phyloP scores from a whole-genome alignment of 2,797 vertebrate species.

The Varecia variegata region DNA sequence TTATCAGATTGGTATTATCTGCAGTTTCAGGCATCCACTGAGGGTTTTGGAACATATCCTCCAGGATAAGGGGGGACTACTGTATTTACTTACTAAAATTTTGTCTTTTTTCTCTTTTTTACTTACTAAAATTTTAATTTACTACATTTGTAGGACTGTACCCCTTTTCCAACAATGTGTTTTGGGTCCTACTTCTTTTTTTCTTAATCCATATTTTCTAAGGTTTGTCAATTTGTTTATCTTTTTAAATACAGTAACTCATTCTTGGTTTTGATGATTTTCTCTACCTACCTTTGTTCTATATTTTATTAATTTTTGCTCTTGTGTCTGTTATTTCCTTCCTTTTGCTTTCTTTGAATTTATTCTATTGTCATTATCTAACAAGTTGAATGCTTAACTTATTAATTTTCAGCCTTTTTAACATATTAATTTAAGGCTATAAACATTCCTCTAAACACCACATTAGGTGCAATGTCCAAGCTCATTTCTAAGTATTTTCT shows the following conservation, averaged over 20 bases:
- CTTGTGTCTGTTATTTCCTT: background rate
- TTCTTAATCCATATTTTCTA: slow-evolving; percentile 10
- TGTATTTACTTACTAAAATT: background rate
- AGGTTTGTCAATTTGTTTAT: background rate
- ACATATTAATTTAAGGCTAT: background rate
- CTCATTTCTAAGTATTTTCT: background rate
- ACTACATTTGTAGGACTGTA: background rate
- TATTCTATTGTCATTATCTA: background rate
- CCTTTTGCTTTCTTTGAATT: background rate
- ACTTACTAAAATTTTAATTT: background rate
- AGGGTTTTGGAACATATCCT: background rate
- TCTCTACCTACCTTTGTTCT: background rate
- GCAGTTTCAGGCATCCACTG: background rate
- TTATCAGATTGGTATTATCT: background rate
- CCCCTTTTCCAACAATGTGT: background rate
- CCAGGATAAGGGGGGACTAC: background rate
- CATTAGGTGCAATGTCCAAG: background rate
- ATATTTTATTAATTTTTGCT: background rate
- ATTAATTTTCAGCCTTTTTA: background rate
- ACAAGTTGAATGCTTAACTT: background rate
- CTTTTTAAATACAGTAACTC: background rate
- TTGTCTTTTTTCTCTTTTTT: background rate
- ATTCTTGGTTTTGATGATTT: background rate
- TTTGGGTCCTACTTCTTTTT: background rate
- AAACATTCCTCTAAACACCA: background rate